Evolutionary conservation across 2,888 invertebrate species (phyloP), one percentile per base, ranked within the genome.

Genomic region (Nineta flava): DNA sequence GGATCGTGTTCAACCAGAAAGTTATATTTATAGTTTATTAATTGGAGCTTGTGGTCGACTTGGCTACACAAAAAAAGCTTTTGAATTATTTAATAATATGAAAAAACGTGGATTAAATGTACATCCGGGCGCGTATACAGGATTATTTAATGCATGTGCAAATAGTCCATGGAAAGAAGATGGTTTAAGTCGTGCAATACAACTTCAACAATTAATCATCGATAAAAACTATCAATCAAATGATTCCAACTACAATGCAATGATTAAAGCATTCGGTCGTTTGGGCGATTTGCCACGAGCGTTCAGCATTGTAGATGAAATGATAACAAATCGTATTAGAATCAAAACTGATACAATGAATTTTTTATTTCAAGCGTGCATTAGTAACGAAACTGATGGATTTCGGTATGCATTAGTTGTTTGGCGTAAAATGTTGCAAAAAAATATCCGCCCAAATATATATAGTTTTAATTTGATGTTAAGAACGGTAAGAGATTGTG

Each of bases 191-290:
- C 72, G 78, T 61, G 83, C 91, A 0, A 71, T 67, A 17, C 66
- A 76, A 53, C 68, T 95, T 47, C 70, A 81, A 49, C 67, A 78
- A 51, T 66, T 78, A 3, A 82, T 93, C 75, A 63, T 74, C 46
- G 79, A 83, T 57, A 83, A 81, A 58, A 74, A 76, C 7, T 68
- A 79, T 54, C 71, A 76, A 54, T 79, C 86, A 3, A 90, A 88
- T 62, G 64, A 77, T 1, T 77, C 79, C 7, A 87, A 84, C 60
- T 93, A 87, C 60, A 83, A 92, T 71, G 79, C 85, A 3, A 86
- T 94, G 83, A 87, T 94, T 32, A 93, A 91, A 71, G 88, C 91
- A 1, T 95, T 87, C 69, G 91, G 90, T 0, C 72, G 83, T 52
- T 85, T 86, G 66, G 85, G 86, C 0, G 84, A 90, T 62, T 62